These are phyloP conservation scores for Zeuzera pyrina DNA, from an alignment of 2,888 invertebrate species.

Conservation along the genomic window DNA sequence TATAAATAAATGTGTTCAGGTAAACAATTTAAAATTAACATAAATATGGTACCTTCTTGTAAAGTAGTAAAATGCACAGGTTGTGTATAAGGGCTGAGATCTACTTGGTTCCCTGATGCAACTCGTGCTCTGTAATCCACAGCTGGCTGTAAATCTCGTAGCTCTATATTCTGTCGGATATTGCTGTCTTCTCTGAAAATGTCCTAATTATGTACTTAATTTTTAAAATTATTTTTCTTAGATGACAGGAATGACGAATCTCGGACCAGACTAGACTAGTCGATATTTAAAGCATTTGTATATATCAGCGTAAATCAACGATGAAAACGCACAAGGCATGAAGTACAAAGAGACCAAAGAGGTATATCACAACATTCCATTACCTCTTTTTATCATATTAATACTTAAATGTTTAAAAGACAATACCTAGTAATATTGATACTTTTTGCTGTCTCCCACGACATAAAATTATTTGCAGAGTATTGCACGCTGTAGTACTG, in stretches of 20 bases:
- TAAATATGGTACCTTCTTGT: slow-evolving; percentile 49
- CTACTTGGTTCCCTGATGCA: slow-evolving; percentile 60
- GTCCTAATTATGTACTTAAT: too few relatives aligned
- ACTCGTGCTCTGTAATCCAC: slow-evolving; percentile 54
- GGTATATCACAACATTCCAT: too few relatives aligned
- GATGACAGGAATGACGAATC: too few relatives aligned
- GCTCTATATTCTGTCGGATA: slow-evolving; percentile 46
- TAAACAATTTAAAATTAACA: background rate
- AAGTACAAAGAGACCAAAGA: too few relatives aligned
- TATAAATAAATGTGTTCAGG: too few relatives aligned
- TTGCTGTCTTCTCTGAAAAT: slow-evolving; percentile 45
- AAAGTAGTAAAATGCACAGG: slow-evolving; percentile 57
- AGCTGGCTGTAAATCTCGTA: slow-evolving; percentile 51
- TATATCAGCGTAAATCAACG: too few relatives aligned
- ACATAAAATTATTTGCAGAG: slow-evolving; percentile 39
- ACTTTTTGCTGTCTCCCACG: slow-evolving; percentile 54
- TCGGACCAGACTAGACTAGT: too few relatives aligned
- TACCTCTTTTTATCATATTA: too few relatives aligned
- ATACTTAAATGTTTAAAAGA: too few relatives aligned
- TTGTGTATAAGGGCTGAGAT: slow-evolving; percentile 53
- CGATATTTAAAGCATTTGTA: too few relatives aligned
- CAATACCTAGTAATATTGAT: slow-evolving; percentile 56
- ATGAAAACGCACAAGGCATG: too few relatives aligned
- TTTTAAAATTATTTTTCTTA: too few relatives aligned
- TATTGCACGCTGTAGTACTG: slow-evolving; percentile 62